Evolutionary conservation across 2,113 vertebrate genomes (phyloP).

Genomic region (Suncus etruscus): DNA sequence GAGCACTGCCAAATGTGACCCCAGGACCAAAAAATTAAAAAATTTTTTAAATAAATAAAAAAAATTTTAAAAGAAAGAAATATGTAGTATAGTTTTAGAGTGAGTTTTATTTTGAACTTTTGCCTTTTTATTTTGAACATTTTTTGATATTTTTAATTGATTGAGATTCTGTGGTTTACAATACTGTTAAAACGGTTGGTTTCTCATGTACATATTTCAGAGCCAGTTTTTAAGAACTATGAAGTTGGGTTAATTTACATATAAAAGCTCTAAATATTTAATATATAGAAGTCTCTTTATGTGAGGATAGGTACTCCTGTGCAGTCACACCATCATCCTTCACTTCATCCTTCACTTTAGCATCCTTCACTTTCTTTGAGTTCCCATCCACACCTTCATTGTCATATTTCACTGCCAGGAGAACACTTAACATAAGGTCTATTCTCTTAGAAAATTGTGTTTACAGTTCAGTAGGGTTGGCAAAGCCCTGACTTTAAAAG

Average conservation of each 20-base stretch:
- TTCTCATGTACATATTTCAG: neutral
- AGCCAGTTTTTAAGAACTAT: neutral
- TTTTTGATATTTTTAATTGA: too few species aligned
- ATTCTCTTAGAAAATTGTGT: neutral
- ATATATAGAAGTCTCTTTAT: neutral
- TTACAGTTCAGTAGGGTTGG: neutral
- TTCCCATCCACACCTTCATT: neutral
- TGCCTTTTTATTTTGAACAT: too few species aligned
- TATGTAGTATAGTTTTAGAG: neutral
- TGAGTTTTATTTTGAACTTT: neutral
- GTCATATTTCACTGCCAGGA: neutral
- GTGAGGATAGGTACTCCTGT: neutral
- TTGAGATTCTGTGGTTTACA: too few species aligned
- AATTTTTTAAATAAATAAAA: too few species aligned
- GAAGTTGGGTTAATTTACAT: neutral
- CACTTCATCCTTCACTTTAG: neutral
- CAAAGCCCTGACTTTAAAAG: constrained; percentile 58
- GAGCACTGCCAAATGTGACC: too few species aligned
- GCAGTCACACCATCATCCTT: neutral
- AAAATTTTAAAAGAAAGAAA: too few species aligned
- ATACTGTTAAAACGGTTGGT: too few species aligned
- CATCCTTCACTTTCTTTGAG: neutral
- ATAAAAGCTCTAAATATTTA: neutral
- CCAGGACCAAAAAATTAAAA: too few species aligned
- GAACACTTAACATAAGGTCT: neutral